Evolutionary conservation across 2,888 invertebrate species (phyloP), one percentile per base, ranked within the genome.

Genomic region (Aphelenchoides bicaudatus): DNA sequence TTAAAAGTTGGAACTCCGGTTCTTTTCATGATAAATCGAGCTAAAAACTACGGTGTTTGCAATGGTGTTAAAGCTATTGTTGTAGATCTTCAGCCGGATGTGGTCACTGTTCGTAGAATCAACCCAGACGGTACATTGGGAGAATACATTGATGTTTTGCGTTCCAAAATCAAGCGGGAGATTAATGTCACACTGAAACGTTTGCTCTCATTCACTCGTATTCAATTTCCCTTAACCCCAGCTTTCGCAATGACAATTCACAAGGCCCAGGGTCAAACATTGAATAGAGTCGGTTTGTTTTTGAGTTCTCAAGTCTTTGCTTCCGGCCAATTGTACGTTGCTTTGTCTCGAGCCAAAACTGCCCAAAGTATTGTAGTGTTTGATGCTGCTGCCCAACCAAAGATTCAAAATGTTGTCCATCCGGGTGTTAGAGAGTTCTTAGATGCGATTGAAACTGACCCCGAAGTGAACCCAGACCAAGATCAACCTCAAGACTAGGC

Each of bases 181-280:
- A 49, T 82, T 34, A 78, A 80, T 10, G 62, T 81, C 25, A 25
- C 28, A 1, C 27, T 64, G 4, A 29, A 38, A 31, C 71, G 57
- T 46, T 66, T 68, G 39, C 65, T 64, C 4, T 10, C 52, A 10
- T 48, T 48, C 38, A 37, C 23, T 29, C 52, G 52, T 39, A 3
- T 30, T n/a, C 37, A 16, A 10, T 34, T 51, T 34, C 37, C 19
- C 16, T 34, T 51, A 28, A 31, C 13, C 19, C 38, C 39, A 21
- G 52, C 37, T 16, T 52, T 48, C 54, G 62, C 65, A 3, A 56
- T 71, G 59, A 62, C 68, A 13, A 66, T 68, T 46, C 66, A 71
- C 47, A 69, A 71, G 27, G 13, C 57, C 0, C 69, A 69, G 39
- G 61, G 69, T 1, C 71, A 71, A 39, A 65, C 69, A 0, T 66